These are phyloP conservation scores for Sus cebifrons DNA, from an alignment of 2,797 vertebrate genomes.

Conservation along the genomic window DNA sequence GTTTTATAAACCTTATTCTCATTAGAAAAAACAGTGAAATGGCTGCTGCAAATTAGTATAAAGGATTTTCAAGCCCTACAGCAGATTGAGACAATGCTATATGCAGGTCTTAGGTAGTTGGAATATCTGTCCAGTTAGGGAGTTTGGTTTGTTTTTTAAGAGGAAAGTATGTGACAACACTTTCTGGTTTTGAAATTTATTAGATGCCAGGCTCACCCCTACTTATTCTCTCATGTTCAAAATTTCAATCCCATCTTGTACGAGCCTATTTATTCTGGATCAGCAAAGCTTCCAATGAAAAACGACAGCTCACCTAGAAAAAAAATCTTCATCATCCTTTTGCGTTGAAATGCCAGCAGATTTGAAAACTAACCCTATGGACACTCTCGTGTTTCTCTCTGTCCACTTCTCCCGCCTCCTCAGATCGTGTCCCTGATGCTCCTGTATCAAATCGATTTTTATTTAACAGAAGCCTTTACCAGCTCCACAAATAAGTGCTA, in stretches of 20 bases:
- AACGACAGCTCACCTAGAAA: constrained; percentile 71
- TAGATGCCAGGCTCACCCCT: constrained; percentile 44
- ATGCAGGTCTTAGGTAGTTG: constrained; percentile 36
- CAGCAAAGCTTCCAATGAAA: constrained; percentile 64
- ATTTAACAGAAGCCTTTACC: constrained; percentile 76
- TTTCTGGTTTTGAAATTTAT: constrained; percentile 62
- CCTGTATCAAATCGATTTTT: constrained; percentile 77
- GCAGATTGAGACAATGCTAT: neutral
- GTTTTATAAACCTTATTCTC: constrained; percentile 73
- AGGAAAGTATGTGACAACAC: constrained; percentile 25
- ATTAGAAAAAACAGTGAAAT: constrained; percentile 78
- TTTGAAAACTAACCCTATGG: constrained; percentile 75
- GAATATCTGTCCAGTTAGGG: neutral
- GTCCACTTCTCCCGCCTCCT: constrained; percentile 15
- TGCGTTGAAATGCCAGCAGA: constrained; percentile 74
- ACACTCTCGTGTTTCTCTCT: constrained; percentile 28
- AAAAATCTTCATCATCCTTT: constrained; percentile 81
- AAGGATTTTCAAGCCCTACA: constrained; percentile 58
- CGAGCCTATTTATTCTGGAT: constrained; percentile 79
- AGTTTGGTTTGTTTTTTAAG: neutral
- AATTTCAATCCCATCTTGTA: constrained; percentile 70
- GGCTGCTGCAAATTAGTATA: constrained; percentile 65
- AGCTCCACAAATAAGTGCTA: constrained; percentile 76
- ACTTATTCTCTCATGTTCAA: constrained; percentile 8
- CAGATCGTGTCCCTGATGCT: constrained; percentile 6